A percentile compares a stretch with the other conserved stretches of the same genome.
Evolutionary conservation across 1,140 invertebrate genomes (phyloP).

Genomic region (Drosophila insularis): DNA sequence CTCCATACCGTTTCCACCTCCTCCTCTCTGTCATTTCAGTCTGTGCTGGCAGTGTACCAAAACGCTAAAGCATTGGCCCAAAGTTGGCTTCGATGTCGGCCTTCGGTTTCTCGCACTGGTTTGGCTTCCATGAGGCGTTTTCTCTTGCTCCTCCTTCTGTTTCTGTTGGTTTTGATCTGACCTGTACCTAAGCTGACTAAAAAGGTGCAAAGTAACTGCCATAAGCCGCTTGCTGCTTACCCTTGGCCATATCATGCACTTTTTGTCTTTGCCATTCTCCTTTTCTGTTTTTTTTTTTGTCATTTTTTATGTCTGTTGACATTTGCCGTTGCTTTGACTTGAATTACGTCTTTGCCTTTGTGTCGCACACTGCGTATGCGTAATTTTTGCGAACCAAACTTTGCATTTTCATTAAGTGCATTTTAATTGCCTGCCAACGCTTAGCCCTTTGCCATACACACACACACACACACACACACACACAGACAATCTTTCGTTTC

Average conservation of each 20-base stretch:
- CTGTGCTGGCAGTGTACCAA: constrained; percentile 26
- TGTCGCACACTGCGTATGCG: constrained; percentile 69
- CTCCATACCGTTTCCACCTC: not conserved
- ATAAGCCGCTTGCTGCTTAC: constrained; percentile 62
- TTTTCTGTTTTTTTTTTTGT: constrained; percentile 33
- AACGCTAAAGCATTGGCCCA: constrained; percentile 6
- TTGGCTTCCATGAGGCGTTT: constrained; percentile 52
- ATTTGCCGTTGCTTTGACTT: constrained; percentile 34
- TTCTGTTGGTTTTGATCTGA: constrained; percentile 2
- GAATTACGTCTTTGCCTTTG: constrained; percentile 25
- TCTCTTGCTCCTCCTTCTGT: not conserved
- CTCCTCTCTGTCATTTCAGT: not conserved
- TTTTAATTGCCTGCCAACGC: constrained; percentile 73
- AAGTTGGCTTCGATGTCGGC: constrained; percentile 37
- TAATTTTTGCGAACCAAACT: constrained; percentile 56
- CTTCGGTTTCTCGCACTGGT: constrained; percentile 55
- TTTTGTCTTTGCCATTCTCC: not conserved
- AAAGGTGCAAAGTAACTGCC: constrained; percentile 79
- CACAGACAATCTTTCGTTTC: not conserved
- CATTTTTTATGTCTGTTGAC: constrained; percentile 67
- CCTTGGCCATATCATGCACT: not conserved
- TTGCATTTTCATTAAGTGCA: constrained; percentile 64
- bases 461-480: constrained; percentile 7
- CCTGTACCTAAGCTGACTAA: constrained; percentile 59
- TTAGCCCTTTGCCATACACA: constrained; percentile 50